Evolutionary conservation across 2,888 invertebrate genomes (phyloP).

Genomic region (Cybosia mesomella): DNA sequence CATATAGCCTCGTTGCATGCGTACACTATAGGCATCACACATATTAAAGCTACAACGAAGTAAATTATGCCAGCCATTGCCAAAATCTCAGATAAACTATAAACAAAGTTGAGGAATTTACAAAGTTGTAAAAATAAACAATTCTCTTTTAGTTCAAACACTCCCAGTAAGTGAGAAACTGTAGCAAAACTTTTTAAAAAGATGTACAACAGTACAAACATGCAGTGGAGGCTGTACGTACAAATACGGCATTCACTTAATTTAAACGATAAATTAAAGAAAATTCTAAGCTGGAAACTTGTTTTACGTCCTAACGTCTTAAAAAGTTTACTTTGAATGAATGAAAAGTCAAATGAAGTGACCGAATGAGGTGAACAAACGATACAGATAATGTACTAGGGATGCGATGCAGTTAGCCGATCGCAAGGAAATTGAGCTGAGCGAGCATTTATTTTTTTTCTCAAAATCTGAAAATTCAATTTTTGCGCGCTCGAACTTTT

Average conservation of each 20-base stretch:
- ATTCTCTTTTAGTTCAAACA: slow-evolving; percentile 24
- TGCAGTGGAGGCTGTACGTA: not conserved
- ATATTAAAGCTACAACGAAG: slow-evolving; percentile 68
- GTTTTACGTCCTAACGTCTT: slow-evolving; percentile 12
- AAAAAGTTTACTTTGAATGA: slow-evolving; percentile 27
- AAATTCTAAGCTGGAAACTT: not conserved
- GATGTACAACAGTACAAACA: no score
- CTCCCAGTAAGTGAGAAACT: not conserved
- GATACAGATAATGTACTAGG: no score
- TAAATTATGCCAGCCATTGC: slow-evolving; percentile 76
- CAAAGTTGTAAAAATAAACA: slow-evolving; percentile 63
- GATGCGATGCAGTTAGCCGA: no score
- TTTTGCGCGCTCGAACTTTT: no score
- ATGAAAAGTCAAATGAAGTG: slow-evolving; percentile 12
- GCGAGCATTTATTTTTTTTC: no score
- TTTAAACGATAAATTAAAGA: slow-evolving; percentile 3
- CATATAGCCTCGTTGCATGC: slow-evolving; percentile 97
- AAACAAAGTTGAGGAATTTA: slow-evolving; percentile 56
- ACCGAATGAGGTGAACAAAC: no score
- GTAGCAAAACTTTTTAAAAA: not conserved
- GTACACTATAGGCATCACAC: slow-evolving; percentile 75
- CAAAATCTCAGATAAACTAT: slow-evolving; percentile 44
- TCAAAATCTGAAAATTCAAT: no score
- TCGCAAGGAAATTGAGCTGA: no score
- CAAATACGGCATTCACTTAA: not conserved